Conservation (phyloP, 2,113 vertebrate genomes). For the Bufo bufo region DNA sequence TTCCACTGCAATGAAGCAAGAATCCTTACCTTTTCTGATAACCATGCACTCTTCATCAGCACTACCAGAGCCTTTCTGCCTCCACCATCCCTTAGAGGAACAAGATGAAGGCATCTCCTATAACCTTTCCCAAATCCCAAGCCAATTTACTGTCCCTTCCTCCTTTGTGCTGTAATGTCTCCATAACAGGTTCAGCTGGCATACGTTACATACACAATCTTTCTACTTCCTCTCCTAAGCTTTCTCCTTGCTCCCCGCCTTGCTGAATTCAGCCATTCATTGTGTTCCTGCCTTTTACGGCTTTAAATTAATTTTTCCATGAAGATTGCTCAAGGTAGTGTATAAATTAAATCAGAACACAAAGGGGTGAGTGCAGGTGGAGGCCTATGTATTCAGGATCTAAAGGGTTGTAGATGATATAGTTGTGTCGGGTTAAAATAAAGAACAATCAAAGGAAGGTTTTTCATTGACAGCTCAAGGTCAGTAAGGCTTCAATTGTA, state of each 20-base stretch:
- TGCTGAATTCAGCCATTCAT: neutral
- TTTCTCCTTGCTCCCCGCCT: neutral
- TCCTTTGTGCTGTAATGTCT: neutral
- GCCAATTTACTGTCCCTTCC: neutral
- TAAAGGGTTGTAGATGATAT: neutral
- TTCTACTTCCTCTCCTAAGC: neutral
- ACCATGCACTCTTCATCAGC: neutral
- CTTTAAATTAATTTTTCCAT: constrained; percentile 1
- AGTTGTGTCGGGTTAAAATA: neutral
- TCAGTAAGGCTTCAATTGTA: neutral
- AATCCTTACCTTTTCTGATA: neutral
- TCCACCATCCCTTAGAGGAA: neutral
- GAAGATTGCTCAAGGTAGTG: neutral
- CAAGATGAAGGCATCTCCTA: neutral
- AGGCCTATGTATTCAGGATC: neutral
- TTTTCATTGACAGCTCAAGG: neutral
- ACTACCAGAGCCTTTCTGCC: neutral
- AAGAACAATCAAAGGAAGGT: neutral
- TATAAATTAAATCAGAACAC: neutral
- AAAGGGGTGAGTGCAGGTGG: constrained; percentile 1
- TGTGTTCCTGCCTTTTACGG: neutral
- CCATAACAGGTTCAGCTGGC: neutral
- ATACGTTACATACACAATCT: neutral
- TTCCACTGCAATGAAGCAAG: neutral
- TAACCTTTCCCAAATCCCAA: constrained; percentile 16